phyloP scores from a whole-genome alignment of 2,888 invertebrate genomes.

The Dicyrtomina minuta region DNA sequence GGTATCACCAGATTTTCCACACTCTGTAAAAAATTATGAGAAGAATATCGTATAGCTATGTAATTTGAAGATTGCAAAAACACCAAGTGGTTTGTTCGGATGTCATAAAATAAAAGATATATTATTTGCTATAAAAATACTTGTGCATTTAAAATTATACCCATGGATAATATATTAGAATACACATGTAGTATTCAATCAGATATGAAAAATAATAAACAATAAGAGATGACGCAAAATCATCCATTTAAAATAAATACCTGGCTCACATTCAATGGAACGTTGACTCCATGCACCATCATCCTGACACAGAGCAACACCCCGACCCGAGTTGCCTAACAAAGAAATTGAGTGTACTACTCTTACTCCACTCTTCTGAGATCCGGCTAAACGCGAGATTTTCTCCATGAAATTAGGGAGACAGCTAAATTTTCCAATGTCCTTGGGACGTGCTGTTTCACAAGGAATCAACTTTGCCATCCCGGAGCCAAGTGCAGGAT shows the following conservation, averaged over 20 bases:
- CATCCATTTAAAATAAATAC: background rate
- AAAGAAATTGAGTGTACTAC: background rate
- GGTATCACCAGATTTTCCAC: background rate
- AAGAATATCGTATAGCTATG: too few species aligned
- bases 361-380: too few species aligned
- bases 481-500: background rate
- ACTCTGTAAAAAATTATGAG: too few species aligned
- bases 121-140: too few species aligned
- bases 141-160: too few species aligned
- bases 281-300: background rate
- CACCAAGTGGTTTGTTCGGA: too few species aligned
- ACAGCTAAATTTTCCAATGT: constrained; percentile 8
- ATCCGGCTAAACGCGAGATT: background rate
- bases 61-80: too few species aligned
- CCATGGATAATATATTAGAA: too few species aligned
- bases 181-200: too few species aligned
- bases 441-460: background rate
- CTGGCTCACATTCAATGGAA: constrained; percentile 4
- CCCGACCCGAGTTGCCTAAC: background rate
- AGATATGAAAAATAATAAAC: too few species aligned
- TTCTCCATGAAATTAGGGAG: background rate
- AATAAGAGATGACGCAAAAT: too few species aligned
- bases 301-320: background rate
- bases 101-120: too few species aligned
- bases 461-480: background rate